Evolutionary conservation across 1,140 invertebrate species (phyloP), one percentile per base, ranked within the genome.

Genomic region (Helicoverpa zea): DNA sequence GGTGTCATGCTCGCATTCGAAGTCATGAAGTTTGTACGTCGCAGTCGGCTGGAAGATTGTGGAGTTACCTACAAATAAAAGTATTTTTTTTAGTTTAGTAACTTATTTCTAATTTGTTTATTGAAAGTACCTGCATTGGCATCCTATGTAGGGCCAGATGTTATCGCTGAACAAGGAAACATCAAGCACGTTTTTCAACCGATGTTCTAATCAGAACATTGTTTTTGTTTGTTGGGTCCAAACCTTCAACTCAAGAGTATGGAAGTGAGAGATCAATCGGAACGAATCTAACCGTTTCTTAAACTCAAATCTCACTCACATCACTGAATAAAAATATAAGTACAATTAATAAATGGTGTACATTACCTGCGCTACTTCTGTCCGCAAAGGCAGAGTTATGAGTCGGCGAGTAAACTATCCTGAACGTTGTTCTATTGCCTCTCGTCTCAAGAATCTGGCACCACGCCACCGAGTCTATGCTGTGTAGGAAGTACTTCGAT

Each of bases 1-100:
- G 2, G 96, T 96, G 11, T 95, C 94, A 14, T 96, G 95, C 81
- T 98, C 97, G 23, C 97, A 96, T 94, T 99, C 98, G 90, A 99
- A 98, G 90, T 98, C 97, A 79, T 98, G 97, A 89, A 97, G 97
- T 92, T 98, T 98, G 87, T 98, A 98, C 64, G 96, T 96, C 29
- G 95, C 93, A 64, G 89, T 91, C 18, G 87, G 85, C 78, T 91
- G 87, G 68, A 91, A 91, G 64, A 91, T 84, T 81, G 86, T 90
- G 16, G 89, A 54, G 74, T 89, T 89, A 73, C 83, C 89, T 89
- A 84, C 16, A 86, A 90, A 54, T 30, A 12, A 14, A 43, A 30
- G 23, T 23, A 23, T 23, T 23, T 2, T 23, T n/a, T 23, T 23
- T 23, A 23, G 23, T 23, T 23, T 23, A 23, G 23, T 23, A 23